Evolutionary conservation across 2,113 vertebrate genomes (phyloP).

Genomic region (Callipepla squamata): DNA sequence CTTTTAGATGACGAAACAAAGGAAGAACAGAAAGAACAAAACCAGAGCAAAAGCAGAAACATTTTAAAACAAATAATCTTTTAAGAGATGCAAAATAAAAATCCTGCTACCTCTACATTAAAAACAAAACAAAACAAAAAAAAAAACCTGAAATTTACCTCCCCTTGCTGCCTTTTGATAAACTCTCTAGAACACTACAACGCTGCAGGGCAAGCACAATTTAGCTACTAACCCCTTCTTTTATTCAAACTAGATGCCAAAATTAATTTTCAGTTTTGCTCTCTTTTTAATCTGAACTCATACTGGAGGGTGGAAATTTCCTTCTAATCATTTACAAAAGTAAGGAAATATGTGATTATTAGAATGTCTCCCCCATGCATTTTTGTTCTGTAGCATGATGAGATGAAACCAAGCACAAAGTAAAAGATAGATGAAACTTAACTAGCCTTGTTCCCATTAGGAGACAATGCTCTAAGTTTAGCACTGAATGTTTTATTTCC

Average conservation of each 20-base stretch:
- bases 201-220: not conserved
- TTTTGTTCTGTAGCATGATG: not conserved
- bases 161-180: not conserved
- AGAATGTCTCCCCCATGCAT: not conserved
- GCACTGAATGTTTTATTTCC: not conserved
- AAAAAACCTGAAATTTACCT: not conserved
- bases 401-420: not conserved
- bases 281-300: not conserved
- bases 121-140: not conserved
- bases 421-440: not conserved
- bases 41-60: accelerated
- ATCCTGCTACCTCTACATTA: not conserved
- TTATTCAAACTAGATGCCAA: not conserved
- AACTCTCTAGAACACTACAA: not conserved
- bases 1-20: not conserved
- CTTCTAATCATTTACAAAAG: not conserved
- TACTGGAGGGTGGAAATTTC: not conserved
- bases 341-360: not conserved
- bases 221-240: not conserved
- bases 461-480: not conserved
- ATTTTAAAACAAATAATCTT: not conserved
- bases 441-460: not conserved
- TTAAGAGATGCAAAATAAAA: not conserved
- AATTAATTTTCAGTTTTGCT: not conserved
- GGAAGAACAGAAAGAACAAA: not conserved